These are phyloP conservation scores for Cyrtodaria siliqua DNA, from an alignment of 2,888 invertebrate genomes.

Conservation along the genomic window DNA sequence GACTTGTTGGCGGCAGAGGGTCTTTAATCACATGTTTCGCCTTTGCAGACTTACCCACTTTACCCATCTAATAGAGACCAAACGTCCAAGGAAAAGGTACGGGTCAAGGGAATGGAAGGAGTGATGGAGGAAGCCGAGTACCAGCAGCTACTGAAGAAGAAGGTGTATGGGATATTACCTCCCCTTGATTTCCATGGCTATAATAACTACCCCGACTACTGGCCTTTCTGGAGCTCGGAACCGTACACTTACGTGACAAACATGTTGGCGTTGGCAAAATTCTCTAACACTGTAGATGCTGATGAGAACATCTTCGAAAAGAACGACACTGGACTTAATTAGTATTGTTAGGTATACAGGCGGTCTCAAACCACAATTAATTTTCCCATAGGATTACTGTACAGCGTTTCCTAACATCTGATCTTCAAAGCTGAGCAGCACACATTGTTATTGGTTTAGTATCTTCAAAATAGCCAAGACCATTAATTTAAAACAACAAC, in stretches of 20 bases:
- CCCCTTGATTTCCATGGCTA: constrained; percentile 74
- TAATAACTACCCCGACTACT: constrained; percentile 69
- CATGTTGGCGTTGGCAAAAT: constrained; percentile 73
- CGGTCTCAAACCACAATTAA: too few species aligned
- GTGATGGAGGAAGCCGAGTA: constrained; percentile 66
- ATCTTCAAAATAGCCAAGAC: too few species aligned
- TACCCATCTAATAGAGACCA: constrained; percentile 45
- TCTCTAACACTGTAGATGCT: constrained; percentile 79
- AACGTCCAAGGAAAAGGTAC: too few species aligned
- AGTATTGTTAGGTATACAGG: too few species aligned
- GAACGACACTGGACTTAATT: too few species aligned
- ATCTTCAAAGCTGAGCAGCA: too few species aligned
- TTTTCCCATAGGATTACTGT: too few species aligned
- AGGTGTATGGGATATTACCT: constrained; percentile 49
- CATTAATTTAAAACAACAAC: too few species aligned
- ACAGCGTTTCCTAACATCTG: too few species aligned
- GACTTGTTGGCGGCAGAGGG: too few species aligned
- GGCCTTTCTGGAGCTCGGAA: constrained; percentile 79
- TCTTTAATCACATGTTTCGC: too few species aligned
- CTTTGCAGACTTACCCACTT: constrained; percentile 28
- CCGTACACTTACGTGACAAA: constrained; percentile 77
- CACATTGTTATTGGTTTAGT: too few species aligned
- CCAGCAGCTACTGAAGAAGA: constrained; percentile 60
- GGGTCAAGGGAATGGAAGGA: constrained; percentile 69
- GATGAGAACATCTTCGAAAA: constrained; percentile 25